phyloP scores from a whole-genome alignment of 2,888 invertebrate genomes.

The Aplocera efformata region DNA sequence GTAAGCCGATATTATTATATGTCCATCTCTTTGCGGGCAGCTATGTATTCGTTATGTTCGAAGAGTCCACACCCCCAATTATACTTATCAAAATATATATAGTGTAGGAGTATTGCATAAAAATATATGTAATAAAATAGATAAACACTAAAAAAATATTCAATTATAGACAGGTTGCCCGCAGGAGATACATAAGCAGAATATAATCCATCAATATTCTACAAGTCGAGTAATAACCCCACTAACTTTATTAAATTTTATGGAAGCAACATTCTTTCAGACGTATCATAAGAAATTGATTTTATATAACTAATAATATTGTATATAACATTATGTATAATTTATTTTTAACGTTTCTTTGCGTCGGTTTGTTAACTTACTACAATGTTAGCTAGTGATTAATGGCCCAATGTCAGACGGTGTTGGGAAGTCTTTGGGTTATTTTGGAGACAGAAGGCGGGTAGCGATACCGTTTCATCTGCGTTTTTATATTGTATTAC shows the following conservation, averaged over 20 bases:
- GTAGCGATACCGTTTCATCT: too few relatives aligned
- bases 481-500: too few relatives aligned
- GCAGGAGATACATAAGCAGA: constrained; percentile 40
- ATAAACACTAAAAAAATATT: constrained; percentile 10
- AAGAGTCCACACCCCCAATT: constrained; percentile 50
- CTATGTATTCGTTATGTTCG: constrained; percentile 34
- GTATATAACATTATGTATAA: constrained; percentile 76
- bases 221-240: constrained; percentile 49
- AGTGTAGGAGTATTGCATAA: constrained; percentile 5
- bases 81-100: constrained; percentile 28
- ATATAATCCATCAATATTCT: constrained; percentile 40
- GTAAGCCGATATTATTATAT: constrained; percentile 26
- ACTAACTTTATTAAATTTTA: constrained; percentile 55
- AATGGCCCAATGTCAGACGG: constrained; percentile 6
- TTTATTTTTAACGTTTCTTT: constrained; percentile 50
- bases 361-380: constrained; percentile 69
- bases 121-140: constrained; percentile 8
- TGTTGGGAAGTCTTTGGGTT: background rate
- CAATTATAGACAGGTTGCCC: constrained; percentile 35
- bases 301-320: constrained; percentile 65
- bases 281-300: constrained; percentile 68
- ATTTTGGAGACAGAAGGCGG: too few relatives aligned
- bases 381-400: constrained; percentile 40
- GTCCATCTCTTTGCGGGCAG: constrained; percentile 40
- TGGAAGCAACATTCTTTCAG: constrained; percentile 74